Evolutionary conservation across 1,140 invertebrate genomes (phyloP), one percentile per base, ranked within the genome.

Genomic region (Ceratina calcarata): DNA sequence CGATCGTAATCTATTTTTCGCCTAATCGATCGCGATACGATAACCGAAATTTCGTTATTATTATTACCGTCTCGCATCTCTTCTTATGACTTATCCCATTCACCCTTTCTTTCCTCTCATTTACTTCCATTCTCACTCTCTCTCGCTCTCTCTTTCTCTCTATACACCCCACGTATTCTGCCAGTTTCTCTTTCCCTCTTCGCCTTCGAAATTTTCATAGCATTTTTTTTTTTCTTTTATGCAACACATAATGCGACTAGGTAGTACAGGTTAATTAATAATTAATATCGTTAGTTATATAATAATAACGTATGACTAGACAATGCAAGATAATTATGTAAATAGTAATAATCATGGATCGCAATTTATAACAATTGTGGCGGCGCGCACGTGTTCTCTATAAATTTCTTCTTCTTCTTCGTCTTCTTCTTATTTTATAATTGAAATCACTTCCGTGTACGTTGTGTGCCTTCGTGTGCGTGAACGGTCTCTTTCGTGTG

Each of bases 251-350:
- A 92, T 92, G 92, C 91, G 91, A 92, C 91, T 93, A 93, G 91
- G 90, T 93, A 92, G 89, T 93, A 93, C 91, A 92, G 91, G 87
- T 91, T 92, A 92, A 93, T 92, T 92, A 92, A 93, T 93, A 92
- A 92, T 92, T 92, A 92, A 93, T 93, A 93, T 92, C 89, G 86
- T 92, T 93, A 92, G 91, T 93, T 92, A 92, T 93, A 92, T 89
- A 93, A 92, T 93, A 92, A 93, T 93, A 93, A 92, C 92, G 88
- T 93, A 93, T 93, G 91, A 92, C 91, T 93, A 93, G 92, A 93
- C 91, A 93, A 93, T 93, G 91, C 91, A 93, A 92, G 92, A 93
- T 93, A 93, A 93, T 93, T 92, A 93, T 93, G 88, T 93, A 93
- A 93, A 92, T 93, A 93, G 88, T 93, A 93, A 93, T 93, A 93